Percentiles rank a stretch among this genome's conserved stretches.
phyloP scores from a whole-genome alignment of 2,113 vertebrate genomes.

The Lepidothrix coronata region DNA sequence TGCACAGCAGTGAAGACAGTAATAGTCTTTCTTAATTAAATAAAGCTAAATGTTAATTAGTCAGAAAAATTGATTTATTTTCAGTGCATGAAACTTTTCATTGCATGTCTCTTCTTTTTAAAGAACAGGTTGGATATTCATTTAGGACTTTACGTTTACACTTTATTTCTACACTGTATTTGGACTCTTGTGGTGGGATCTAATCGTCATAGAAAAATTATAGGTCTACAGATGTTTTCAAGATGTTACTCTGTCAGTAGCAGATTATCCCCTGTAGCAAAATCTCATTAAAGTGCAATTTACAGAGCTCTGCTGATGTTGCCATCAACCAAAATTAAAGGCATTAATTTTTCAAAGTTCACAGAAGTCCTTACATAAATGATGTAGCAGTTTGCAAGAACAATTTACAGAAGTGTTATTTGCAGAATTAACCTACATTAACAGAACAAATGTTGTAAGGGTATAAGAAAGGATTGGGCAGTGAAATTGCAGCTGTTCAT shows the following conservation, averaged over 20 bases:
- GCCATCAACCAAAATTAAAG: conserved; percentile 99
- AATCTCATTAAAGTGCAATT: conserved; percentile 99
- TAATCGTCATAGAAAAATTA: conserved; percentile 96
- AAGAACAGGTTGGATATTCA: conserved; percentile 78
- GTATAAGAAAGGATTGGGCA: conserved; percentile 82
- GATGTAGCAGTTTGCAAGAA: conserved; percentile 97
- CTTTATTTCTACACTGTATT: conserved; percentile 77
- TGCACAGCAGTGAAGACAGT: conserved; percentile 84
- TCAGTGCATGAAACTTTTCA: conserved; percentile 71
- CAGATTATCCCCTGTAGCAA: conserved; percentile 99
- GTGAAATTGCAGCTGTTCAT: conserved; percentile 86
- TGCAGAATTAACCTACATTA: conserved; percentile 96
- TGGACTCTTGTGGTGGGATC: conserved; percentile 84
- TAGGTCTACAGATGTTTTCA: conserved; percentile 99
- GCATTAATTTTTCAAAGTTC: conserved; percentile 99
- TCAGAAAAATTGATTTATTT: conserved; percentile 84
- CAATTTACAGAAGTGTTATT: conserved; percentile 97
- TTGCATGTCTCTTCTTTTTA: conserved; percentile 62
- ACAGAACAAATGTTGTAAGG: conserved; percentile 86
- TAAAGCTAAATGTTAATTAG: conserved; percentile 87
- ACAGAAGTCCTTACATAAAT: conserved; percentile 98
- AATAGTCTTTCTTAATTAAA: conserved; percentile 88
- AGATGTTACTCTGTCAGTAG: conserved; percentile 99
- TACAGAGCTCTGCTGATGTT: conserved; percentile 99
- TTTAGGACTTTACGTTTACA: conserved; percentile 71